Evolutionary conservation across 2,888 invertebrate species (phyloP), one percentile per base, ranked within the genome.

Genomic region (Orgyia antiqua): DNA sequence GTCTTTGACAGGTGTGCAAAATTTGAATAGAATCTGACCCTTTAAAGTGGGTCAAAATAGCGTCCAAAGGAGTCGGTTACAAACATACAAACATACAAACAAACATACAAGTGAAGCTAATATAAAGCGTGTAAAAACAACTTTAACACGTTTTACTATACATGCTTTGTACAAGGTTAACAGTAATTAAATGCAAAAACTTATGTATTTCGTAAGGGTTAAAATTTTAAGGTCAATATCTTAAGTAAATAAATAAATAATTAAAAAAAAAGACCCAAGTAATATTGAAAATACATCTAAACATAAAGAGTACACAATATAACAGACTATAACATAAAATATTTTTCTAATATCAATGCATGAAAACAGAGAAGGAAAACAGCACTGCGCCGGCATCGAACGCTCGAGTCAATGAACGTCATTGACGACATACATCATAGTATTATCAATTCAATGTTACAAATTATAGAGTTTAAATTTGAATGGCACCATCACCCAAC

Each of bases 301-400:
- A n/a, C n/a, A n/a, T n/a, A n/a, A n/a, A n/a, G n/a, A n/a, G n/a
- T n/a, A n/a, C n/a, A n/a, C n/a, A n/a, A n/a, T n/a, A n/a, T n/a
- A n/a, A n/a, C n/a, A n/a, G 20, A 20, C n/a, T n/a, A n/a, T 62
- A 64, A 58, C 59, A 58, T 65, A 56, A 69, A n/a, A 75, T 70
- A 75, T 75, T 79, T n/a, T 82, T 84, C 77, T 83, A 83, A 83
- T 78, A 83, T 75, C 72, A 78, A 79, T 80, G 71, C 72, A 83
- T 84, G 83, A 79, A 84, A 83, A 83, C 72, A 65, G 76, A 86
- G 84, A 84, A 86, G 86, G 84, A 84, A 84, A 86, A 86, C 80
- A 83, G 80, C 77, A 71, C 74, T 76, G 68, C 74, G 72, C 75
- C 79, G 80, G 69, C 82, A 79, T 80, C 80, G 80, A 83, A 72